These are phyloP conservation scores for Pipistrellus pipistrellus DNA, from an alignment of 2,797 vertebrate genomes.

Conservation along the genomic window DNA sequence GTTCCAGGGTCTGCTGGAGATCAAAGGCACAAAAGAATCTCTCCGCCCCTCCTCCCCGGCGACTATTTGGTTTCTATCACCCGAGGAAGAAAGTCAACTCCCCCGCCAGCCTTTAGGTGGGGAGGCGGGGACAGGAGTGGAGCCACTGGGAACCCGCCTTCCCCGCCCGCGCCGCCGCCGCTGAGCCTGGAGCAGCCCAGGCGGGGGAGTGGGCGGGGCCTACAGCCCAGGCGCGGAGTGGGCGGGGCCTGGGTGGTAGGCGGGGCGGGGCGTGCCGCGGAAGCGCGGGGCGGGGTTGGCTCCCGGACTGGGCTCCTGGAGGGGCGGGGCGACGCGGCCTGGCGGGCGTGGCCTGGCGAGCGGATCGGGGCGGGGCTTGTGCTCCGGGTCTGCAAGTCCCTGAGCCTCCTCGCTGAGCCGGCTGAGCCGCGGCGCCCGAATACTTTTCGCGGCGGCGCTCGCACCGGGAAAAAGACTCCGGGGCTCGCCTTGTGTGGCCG, in stretches of 20 bases:
- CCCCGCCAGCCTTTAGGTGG: too few species aligned
- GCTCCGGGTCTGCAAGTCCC: background rate
- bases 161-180: background rate
- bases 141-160: fast-evolving
- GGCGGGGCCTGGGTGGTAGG: background rate
- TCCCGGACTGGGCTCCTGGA: background rate
- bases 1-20: background rate
- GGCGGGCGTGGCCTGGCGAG: background rate
- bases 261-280: background rate
- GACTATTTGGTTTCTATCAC: background rate
- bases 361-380: background rate
- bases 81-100: background rate
- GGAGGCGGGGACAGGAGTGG: background rate
- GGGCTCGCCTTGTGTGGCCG: constrained; percentile 9
- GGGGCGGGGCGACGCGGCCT: background rate
- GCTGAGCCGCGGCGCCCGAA: background rate
- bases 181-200: fast-evolving
- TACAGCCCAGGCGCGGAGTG: fast-evolving
- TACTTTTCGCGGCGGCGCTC: background rate
- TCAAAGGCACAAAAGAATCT: constrained; percentile 33
- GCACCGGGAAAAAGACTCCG: background rate
- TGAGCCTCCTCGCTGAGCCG: background rate
- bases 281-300: constrained; percentile 10
- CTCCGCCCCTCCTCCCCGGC: background rate
- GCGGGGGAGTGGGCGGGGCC: background rate